A percentile compares a stretch with the other conserved stretches of the same genome.
phyloP scores from a whole-genome alignment of 1,140 invertebrate species.

The Atta texana region DNA sequence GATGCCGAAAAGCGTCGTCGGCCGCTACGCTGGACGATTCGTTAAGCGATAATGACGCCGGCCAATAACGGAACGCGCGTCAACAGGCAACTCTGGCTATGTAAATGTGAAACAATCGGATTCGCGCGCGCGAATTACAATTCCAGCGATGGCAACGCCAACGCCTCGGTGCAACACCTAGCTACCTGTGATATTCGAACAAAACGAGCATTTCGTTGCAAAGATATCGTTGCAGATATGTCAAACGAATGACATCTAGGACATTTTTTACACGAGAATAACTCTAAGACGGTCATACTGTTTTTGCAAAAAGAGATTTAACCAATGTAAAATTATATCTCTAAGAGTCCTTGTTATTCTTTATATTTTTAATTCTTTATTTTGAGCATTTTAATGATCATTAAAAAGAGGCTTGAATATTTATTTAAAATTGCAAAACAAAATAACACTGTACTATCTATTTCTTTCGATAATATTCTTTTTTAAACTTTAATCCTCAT shows the following conservation, averaged over 20 bases:
- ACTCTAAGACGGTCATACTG: not conserved
- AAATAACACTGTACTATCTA: not conserved
- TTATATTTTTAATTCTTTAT: not conserved
- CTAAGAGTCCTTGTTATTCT: too few species aligned
- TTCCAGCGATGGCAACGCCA: slow-evolving; percentile 51
- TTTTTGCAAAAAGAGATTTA: not conserved
- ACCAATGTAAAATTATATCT: not conserved
- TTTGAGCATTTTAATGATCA: not conserved
- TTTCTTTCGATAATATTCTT: not conserved
- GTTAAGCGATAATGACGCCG: slow-evolving; percentile 84
- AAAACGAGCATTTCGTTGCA: not conserved
- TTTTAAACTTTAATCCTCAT: not conserved
- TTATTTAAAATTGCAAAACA: not conserved
- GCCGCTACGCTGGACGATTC: slow-evolving; percentile 77
- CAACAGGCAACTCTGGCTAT: slow-evolving; percentile 77
- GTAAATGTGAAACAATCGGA: slow-evolving; percentile 83
- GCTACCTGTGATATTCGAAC: slow-evolving; percentile 39
- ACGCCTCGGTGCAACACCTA: slow-evolving; percentile 38
- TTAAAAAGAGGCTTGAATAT: not conserved
- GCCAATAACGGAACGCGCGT: slow-evolving; percentile 83
- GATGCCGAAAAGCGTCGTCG: slow-evolving; percentile 67
- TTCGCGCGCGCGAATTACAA: slow-evolving; percentile 69
- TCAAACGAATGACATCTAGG: too few species aligned
- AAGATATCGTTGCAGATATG: not conserved
- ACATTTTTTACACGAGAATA: not conserved